Base-by-base conservation (phyloP, 2,797 vertebrate genomes). In the Naso thynnoides region DNA sequence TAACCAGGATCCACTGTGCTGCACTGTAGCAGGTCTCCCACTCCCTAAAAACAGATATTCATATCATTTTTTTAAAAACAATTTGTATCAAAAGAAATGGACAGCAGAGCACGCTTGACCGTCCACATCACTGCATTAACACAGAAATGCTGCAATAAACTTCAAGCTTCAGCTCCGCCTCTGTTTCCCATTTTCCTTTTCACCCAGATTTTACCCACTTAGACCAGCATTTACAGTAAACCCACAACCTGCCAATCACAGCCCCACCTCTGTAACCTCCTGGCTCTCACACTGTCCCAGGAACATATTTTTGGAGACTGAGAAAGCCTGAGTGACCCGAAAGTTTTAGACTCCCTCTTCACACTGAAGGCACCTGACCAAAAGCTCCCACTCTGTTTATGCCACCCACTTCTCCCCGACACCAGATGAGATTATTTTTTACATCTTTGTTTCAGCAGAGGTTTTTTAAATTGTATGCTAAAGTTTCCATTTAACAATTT, bases 401-500 rank as follows among this genome's bases (percentile, higher is more conserved):
- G 23, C 18, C 0, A 10, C 41, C 27, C 33, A 16, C 13, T 18
- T 23, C 47, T n/a, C 23, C 18, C 18, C 16, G 3, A 29, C 31
- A 48, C 52, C 57, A 71, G 38, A 70, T 54, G 66, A 15, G 26
- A 45, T 56, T 48, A 36, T 68, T 60, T 42, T 60, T 67, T 19
- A 26, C 9, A 31, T 49, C 16, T 55, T 60, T 70, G 33, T 63
- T 58, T 48, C 36, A 38, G 10, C 26, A 65, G 72, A 59, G 21
- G 59, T 49, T 61, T 24, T 66, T 24, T 66, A 23, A n/a, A 29
- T 75, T 69, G 39, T 36, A 21, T 19, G 72, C 19, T 42, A 3
- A 44, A 63, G 61, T 82, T 78, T 78, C 61, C 56, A 71, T 57
- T n/a, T 29, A 68, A 67, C 64, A 63, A 15, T 68, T 67, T 64